These are phyloP conservation scores for Ormia ochracea DNA, from an alignment of 2,888 invertebrate species.

Conservation along the genomic window DNA sequence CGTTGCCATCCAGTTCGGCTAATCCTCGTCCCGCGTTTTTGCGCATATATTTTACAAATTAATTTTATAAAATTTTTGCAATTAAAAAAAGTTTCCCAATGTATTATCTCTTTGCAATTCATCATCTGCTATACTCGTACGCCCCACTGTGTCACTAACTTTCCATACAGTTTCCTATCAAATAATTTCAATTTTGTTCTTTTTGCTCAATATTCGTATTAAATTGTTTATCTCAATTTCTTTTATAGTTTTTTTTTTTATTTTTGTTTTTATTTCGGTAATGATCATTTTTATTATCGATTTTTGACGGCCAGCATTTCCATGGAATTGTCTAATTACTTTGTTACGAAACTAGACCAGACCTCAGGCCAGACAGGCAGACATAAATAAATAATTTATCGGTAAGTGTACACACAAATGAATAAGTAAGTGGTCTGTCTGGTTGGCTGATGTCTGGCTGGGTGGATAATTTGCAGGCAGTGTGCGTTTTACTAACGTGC, in stretches of 20 bases:
- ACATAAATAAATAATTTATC: conserved; percentile 42
- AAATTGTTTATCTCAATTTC: background rate
- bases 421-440: background rate
- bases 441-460: conserved; percentile 46
- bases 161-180: background rate
- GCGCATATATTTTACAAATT: too few relatives aligned
- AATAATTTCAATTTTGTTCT: background rate
- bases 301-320: conserved; percentile 6
- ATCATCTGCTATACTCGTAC: background rate
- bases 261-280: background rate
- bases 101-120: background rate
- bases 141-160: background rate
- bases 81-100: too few relatives aligned
- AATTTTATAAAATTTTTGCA: too few relatives aligned
- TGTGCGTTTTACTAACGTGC: conserved; percentile 12
- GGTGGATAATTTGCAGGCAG: conserved; percentile 19
- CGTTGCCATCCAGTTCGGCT: too few relatives aligned
- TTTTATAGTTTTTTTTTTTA: conserved; percentile 6
- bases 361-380: conserved; percentile 65
- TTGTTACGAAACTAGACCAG: conserved; percentile 52
- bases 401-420: background rate
- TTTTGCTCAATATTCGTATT: too few relatives aligned
- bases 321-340: conserved; percentile 39
- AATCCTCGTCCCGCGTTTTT: too few relatives aligned
- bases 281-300: too few relatives aligned